These are phyloP conservation scores for Rhinopithecus roxellana DNA, from an alignment of 2,113 vertebrate species.

Conservation along the genomic window DNA sequence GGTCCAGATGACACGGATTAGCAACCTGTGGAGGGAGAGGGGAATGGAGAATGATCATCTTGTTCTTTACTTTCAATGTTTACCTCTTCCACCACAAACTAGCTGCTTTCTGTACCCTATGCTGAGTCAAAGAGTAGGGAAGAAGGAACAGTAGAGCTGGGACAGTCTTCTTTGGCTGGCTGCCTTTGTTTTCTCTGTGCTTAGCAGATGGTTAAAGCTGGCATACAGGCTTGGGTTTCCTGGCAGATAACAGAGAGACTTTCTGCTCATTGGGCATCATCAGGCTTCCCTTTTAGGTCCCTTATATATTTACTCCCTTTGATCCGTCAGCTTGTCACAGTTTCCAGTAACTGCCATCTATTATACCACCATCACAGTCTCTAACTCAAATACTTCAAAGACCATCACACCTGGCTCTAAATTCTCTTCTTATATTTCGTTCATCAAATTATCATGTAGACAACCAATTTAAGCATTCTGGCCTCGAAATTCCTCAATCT, in stretches of 20 bases:
- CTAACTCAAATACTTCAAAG: neutral
- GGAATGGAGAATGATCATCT: neutral
- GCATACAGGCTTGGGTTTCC: neutral
- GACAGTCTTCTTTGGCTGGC: neutral
- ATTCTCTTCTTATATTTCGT: neutral
- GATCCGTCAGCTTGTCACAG: neutral
- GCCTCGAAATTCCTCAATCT: neutral
- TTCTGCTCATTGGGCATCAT: neutral
- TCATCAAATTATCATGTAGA: neutral
- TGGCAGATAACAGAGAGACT: neutral
- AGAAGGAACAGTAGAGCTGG: neutral
- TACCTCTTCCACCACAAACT: neutral
- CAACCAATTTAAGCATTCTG: neutral
- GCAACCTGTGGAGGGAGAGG: neutral
- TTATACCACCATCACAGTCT: neutral
- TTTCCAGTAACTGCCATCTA: neutral
- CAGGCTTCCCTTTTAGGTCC: accelerated
- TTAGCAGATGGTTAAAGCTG: neutral
- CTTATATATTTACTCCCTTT: neutral
- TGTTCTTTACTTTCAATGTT: neutral
- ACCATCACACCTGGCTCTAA: accelerated
- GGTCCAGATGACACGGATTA: neutral
- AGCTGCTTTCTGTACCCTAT: neutral
- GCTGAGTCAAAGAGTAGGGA: neutral
- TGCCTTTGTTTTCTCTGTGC: neutral